Evolutionary conservation across 2,113 vertebrate genomes (phyloP), one percentile per base, ranked within the genome.

Genomic region (Petrocephalus zakoni): DNA sequence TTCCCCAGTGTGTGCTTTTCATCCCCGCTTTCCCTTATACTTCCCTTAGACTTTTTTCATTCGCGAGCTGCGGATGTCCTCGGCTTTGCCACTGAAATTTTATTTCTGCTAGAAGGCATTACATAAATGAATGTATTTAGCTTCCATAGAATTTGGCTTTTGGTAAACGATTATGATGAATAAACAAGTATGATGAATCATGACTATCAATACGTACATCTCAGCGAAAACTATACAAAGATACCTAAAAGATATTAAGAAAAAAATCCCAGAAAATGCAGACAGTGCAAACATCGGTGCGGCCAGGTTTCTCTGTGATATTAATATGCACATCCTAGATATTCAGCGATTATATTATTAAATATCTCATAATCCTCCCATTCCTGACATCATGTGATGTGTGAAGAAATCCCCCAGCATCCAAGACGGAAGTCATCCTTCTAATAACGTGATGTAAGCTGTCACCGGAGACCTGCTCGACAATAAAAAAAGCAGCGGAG

Each of bases 1-100:
- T 89, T n/a, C 90, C 78, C 93, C 92, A 93, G 92, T 91, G 93
- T 93, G 93, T 93, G 90, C 92, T 53, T 68, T 89, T 55, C 7
- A 49, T 29, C 17, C 2, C 5, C 37, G 15, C 10, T 51, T 49
- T 85, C 29, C 13, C 82, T 29, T 29, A 85, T 46, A 13, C 46
- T 49, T n/a, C n/a, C n/a, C n/a, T n/a, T n/a, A n/a, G n/a, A n/a
- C n/a, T n/a, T n/a, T n/a, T n/a, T n/a, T n/a, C n/a, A n/a, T n/a
- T n/a, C n/a, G 34, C n/a, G 68, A 75, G 13, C 29, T 75, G 34
- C 72, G 29, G 72, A 78, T 37, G 34, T 68, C 61, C 61, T 68
- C 61, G 61, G n/a, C 61, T 42, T 42, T 78, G 37, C 72, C 72
- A 42, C 34, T 68, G 25, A 42, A 78, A 78, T 78, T 17, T 37